Evolutionary conservation across 2,797 vertebrate genomes (phyloP).

Genomic region (Helicolenus hilgendorfi): DNA sequence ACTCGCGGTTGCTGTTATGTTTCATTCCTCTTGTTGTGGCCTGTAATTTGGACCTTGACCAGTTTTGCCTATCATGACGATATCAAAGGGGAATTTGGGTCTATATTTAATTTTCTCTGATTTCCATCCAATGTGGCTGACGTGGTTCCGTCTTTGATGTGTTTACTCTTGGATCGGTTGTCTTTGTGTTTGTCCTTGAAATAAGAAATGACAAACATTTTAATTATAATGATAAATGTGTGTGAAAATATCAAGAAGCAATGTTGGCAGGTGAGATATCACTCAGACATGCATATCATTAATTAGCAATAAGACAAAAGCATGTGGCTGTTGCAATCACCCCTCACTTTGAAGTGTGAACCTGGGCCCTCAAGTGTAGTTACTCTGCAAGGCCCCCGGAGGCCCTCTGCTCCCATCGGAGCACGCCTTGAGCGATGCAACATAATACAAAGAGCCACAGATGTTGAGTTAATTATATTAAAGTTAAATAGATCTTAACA

Average conservation of each 20-base stretch:
- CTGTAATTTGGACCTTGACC: slow-evolving; percentile 14
- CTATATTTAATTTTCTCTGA: background rate
- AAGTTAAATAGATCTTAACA: background rate
- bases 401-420: background rate
- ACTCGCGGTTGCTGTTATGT: background rate
- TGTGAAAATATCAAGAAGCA: slow-evolving; percentile 14
- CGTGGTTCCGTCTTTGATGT: slow-evolving; percentile 15
- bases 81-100: slow-evolving; percentile 17
- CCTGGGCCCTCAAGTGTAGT: background rate
- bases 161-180: background rate
- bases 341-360: slow-evolving; percentile 27
- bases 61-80: background rate
- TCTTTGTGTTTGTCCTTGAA: slow-evolving; percentile 12
- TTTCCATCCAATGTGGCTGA: background rate
- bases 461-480: background rate
- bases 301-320: background rate
- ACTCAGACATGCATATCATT: background rate
- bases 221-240: slow-evolving; percentile 6
- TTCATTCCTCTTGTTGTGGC: background rate
- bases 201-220: slow-evolving; percentile 2
- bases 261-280: background rate
- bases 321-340: background rate
- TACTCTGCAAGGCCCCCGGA: background rate
- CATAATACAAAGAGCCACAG: background rate
- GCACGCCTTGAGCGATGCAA: background rate